Evolutionary conservation across 2,113 vertebrate species (phyloP).

Genomic region (Pollimyrus isidori): DNA sequence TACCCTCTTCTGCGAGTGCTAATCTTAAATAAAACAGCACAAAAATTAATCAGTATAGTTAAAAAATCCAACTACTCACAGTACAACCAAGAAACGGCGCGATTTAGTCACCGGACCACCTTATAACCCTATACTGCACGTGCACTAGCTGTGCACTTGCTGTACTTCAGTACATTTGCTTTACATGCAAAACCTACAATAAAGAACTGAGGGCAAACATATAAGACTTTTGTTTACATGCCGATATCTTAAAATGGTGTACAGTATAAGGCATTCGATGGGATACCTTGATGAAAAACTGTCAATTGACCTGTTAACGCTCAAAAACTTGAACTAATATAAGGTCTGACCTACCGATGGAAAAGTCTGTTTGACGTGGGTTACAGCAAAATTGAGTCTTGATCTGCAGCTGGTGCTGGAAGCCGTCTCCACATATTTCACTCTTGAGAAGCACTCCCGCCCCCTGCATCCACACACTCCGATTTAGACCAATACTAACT

Average conservation of each 20-base stretch:
- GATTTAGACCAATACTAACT: not conserved
- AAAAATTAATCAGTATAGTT: not conserved
- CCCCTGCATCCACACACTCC: not conserved
- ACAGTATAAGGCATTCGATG: not conserved
- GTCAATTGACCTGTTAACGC: not conserved
- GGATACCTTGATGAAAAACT: not conserved
- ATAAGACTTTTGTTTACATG: not conserved
- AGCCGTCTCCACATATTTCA: constrained; percentile 27
- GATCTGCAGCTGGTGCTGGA: not conserved
- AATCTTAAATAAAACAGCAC: not conserved
- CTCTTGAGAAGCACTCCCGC: constrained; percentile 12
- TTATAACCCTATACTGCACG: not conserved
- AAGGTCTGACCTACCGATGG: not conserved
- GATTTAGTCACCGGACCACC: not conserved
- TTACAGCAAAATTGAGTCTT: not conserved
- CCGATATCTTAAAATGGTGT: not conserved
- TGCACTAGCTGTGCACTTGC: not conserved
- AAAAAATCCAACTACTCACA: not conserved
- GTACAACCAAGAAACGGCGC: not conserved
- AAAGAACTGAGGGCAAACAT: not conserved
- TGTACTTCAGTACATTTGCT: not conserved
- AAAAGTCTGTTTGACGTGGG: not conserved
- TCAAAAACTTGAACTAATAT: not conserved
- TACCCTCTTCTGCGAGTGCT: not conserved
- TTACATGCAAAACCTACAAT: not conserved